phyloP scores from a whole-genome alignment of 2,888 invertebrate genomes.

The Ischnus inquisitorius region DNA sequence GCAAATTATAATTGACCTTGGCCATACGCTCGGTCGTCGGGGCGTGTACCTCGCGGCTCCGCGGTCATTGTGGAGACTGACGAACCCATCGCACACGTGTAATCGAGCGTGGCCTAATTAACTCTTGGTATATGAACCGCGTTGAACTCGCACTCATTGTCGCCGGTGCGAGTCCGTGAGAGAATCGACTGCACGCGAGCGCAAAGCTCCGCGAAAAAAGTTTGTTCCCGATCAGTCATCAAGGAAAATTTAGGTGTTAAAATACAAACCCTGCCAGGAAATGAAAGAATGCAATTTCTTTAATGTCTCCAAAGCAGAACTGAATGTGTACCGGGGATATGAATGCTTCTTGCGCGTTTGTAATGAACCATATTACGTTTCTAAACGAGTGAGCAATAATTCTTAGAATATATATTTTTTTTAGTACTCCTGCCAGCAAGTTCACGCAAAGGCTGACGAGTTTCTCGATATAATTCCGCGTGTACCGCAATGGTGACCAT shows the following conservation, averaged over 20 bases:
- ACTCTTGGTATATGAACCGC: constrained; percentile 3
- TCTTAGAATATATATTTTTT: neutral
- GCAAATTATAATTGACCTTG: constrained; percentile 27
- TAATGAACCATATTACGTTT: neutral
- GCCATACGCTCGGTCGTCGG: neutral
- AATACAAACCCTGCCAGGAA: neutral
- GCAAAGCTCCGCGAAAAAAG: too few species aligned
- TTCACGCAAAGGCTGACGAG: constrained; percentile 19
- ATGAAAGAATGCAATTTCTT: neutral
- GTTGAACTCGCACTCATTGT: neutral
- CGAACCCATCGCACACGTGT: constrained; percentile 28
- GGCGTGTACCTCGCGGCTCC: constrained; percentile 23
- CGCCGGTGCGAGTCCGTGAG: neutral
- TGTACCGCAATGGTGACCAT: constrained; percentile 69
- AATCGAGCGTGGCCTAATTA: constrained; percentile 57
- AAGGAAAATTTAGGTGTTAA: too few species aligned
- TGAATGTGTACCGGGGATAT: too few species aligned
- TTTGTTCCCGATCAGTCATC: too few species aligned
- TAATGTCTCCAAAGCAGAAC: neutral
- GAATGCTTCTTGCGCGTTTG: too few species aligned
- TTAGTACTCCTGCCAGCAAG: constrained; percentile 3
- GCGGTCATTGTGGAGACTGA: constrained; percentile 33
- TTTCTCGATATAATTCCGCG: constrained; percentile 32
- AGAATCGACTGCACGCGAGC: neutral
- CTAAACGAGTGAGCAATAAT: neutral